Base-by-base conservation (phyloP, 2,888 invertebrate genomes). In the Aporophyla lueneburgensis region DNA sequence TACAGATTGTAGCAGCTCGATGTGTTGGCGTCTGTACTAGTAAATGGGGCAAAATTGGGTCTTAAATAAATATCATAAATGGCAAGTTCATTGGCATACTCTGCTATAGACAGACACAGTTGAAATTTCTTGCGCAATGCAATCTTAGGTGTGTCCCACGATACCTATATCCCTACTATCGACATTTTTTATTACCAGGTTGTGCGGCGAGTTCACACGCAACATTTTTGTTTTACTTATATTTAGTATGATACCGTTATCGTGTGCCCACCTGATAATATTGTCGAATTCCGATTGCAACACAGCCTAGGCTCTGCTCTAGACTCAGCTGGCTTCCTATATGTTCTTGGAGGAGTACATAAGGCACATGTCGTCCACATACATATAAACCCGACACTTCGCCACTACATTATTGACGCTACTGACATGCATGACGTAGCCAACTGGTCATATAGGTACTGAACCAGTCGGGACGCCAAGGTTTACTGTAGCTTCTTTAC, bases 251-350 rank as follows among this genome's bases (percentile, higher is more conserved):
- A 69, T 68, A 27, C 69, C 69, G 5, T 65, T 73, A 24, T 77
- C 73, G 24, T 73, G 73, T 1, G 59, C 65, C 73, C 73, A 73
- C 56, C 51, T 27, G 14, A 24, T 65, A 7, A 74, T 56, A 24
- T 70, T 74, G 49, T 74, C 33, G 6, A 73, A 73, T 51, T 74
- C 68, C n/a, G 76, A 63, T 51, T 76, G 76, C 21, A 68, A 12
- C 7, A 68, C 56, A 51, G 67, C 63, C 43, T n/a, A n/a, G n/a
- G n/a, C n/a, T n/a, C n/a, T n/a, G n/a, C n/a, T n/a, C n/a, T n/a
- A n/a, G n/a, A n/a, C n/a, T n/a, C n/a, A n/a, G n/a, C 65, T 65
- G 27, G 43, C 21, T 27, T 66, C 33, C 19, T 73, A 59, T 68
- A 63, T 59, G 33, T 71, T 63, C 5, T 62, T 62, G 6, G 69